Conservation (phyloP, 2,113 vertebrate species). For the Murina feae region DNA sequence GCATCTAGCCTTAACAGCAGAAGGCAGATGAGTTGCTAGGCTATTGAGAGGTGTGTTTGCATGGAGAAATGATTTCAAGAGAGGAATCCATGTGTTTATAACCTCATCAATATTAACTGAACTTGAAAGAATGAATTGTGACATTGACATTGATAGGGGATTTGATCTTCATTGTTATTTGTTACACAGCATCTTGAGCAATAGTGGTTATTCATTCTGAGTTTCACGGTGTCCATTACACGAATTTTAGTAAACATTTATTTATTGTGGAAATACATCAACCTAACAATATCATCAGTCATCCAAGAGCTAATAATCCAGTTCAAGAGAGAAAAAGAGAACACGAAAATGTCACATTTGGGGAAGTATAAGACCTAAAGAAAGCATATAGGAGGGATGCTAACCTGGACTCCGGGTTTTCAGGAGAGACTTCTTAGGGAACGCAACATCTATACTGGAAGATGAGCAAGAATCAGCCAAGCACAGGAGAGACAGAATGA, state of each 20-base stretch:
- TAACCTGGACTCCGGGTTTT: background rate
- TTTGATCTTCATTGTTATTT: background rate
- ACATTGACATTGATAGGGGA: background rate
- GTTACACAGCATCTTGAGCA: background rate
- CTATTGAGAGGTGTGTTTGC: slow-evolving; percentile 68
- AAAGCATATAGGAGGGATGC: background rate
- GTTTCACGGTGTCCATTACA: background rate
- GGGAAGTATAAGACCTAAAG: background rate
- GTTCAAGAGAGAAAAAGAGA: background rate
- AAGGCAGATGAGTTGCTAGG: slow-evolving; percentile 72
- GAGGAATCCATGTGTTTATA: slow-evolving; percentile 64
- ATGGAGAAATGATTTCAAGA: slow-evolving; percentile 63
- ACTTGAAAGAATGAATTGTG: slow-evolving; percentile 32
- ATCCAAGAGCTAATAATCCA: background rate
- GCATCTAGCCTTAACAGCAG: slow-evolving; percentile 21
- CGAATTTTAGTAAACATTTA: background rate
- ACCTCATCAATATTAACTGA: slow-evolving; percentile 68
- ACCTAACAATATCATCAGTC: background rate
- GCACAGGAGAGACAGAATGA: background rate
- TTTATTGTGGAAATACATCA: background rate
- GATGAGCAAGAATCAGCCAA: background rate
- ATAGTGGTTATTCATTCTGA: background rate
- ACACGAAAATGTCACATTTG: background rate
- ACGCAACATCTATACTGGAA: background rate
- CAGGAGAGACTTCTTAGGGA: background rate